phyloP scores from a whole-genome alignment of 2,888 invertebrate species.

The Drosophila macrospina region DNA sequence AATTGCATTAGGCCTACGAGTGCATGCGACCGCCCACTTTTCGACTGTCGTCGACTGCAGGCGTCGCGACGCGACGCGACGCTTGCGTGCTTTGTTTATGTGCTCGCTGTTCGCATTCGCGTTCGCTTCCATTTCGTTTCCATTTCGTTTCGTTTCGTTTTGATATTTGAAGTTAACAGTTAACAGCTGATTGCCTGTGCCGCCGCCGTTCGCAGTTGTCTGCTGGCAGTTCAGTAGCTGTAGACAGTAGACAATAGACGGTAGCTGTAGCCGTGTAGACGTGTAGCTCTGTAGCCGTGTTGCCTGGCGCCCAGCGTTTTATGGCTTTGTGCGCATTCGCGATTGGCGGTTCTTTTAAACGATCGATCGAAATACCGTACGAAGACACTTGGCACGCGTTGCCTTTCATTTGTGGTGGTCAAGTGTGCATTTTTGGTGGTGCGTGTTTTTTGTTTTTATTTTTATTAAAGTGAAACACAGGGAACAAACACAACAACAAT shows the following conservation, averaged over 20 bases:
- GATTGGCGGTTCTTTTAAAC: constrained; percentile 50
- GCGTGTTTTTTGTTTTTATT: constrained; percentile 2
- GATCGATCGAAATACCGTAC: constrained; percentile 16
- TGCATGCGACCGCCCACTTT: constrained; percentile 30
- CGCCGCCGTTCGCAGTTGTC: constrained; percentile 21
- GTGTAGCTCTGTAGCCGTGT: constrained; percentile 10
- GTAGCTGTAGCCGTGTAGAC: constrained; percentile 24
- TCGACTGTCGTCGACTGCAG: constrained; percentile 6
- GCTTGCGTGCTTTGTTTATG: too few relatives aligned
- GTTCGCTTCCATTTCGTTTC: constrained; percentile 20
- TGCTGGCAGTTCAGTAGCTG: constrained; percentile 43
- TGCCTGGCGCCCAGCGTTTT: constrained; percentile 2
- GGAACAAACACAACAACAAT: not conserved
- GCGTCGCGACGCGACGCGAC: too few relatives aligned
- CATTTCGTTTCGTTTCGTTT: constrained; percentile 21
- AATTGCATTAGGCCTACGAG: constrained; percentile 12
- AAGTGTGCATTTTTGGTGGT: constrained; percentile 19
- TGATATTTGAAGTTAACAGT: constrained; percentile 3
- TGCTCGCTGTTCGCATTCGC: too few relatives aligned
- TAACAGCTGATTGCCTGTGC: constrained; percentile 1
- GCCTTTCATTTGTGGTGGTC: constrained; percentile 44
- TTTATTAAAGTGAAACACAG: constrained; percentile 31
- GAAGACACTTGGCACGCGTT: constrained; percentile 51
- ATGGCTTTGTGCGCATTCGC: constrained; percentile 14
- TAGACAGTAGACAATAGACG: constrained; percentile 30